These are phyloP conservation scores for Saturnia pavonia DNA, from an alignment of 2,888 invertebrate species.

Conservation along the genomic window DNA sequence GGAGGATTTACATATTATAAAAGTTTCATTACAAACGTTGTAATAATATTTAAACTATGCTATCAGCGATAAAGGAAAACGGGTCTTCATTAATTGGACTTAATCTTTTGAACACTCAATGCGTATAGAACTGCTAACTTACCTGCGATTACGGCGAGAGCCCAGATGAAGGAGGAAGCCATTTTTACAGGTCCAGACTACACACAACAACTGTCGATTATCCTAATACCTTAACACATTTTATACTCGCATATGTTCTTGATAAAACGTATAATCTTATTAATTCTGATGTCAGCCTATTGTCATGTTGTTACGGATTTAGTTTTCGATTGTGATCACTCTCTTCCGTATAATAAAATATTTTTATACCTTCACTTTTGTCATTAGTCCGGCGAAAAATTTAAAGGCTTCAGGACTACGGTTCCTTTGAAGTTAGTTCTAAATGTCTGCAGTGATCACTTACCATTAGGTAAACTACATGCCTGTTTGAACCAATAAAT, in stretches of 20 bases:
- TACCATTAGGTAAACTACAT: too few species aligned
- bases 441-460: too few species aligned
- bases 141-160: constrained; percentile 28
- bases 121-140: background rate
- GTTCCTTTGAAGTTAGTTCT: too few species aligned
- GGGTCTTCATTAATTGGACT: too few species aligned
- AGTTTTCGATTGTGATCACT: background rate
- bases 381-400: too few species aligned
- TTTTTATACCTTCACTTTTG: too few species aligned
- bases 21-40: background rate
- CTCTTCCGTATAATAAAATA: background rate
- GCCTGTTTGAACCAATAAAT: too few species aligned
- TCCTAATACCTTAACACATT: constrained; percentile 9
- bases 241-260: constrained; percentile 9
- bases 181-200: constrained; percentile 23
- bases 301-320: background rate
- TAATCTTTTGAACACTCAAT: background rate
- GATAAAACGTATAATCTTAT: constrained; percentile 6
- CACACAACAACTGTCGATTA: background rate
- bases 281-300: background rate
- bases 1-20: background rate
- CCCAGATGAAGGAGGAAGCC: constrained; percentile 24
- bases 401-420: too few species aligned
- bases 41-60: background rate
- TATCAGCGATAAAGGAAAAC: too few species aligned